A percentile compares a stretch with the other conserved stretches of the same genome.
Conservation (phyloP, 2,113 vertebrate species). For the Dryoscopus gambensis region DNA sequence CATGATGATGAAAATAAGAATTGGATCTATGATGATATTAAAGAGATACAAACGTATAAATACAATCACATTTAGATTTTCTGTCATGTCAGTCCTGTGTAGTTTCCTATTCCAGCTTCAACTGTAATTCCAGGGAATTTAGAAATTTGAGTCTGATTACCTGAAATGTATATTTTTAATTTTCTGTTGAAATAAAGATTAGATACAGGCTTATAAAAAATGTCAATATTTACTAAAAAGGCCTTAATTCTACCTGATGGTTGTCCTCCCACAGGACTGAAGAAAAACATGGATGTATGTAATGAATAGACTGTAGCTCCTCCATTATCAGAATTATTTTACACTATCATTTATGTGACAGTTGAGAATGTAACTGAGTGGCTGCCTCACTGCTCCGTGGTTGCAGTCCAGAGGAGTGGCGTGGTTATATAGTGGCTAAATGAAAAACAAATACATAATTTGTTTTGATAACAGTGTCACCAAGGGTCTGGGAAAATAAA, state of each 20-base stretch:
- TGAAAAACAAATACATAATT: background rate
- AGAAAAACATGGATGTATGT: background rate
- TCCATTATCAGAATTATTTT: background rate
- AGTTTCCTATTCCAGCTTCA: background rate
- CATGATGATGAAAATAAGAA: background rate
- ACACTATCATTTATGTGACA: background rate
- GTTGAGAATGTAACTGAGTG: background rate
- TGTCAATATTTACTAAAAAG: background rate
- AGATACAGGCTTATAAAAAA: background rate
- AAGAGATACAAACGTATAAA: background rate
- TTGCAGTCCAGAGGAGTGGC: background rate
- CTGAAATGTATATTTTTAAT: background rate
- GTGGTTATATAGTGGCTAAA: background rate
- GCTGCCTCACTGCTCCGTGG: background rate
- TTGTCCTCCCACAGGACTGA: background rate
- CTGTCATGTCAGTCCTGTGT: background rate
- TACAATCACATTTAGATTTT: background rate
- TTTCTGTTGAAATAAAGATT: background rate
- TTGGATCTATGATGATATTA: background rate
- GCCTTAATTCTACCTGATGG: background rate
- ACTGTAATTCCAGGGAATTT: background rate
- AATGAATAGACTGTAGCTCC: background rate
- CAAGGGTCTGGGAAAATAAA: background rate
- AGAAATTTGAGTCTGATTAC: background rate
- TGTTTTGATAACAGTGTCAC: background rate